phyloP scores from a whole-genome alignment of 2,113 vertebrate species.

The Orthonyx spaldingii region DNA sequence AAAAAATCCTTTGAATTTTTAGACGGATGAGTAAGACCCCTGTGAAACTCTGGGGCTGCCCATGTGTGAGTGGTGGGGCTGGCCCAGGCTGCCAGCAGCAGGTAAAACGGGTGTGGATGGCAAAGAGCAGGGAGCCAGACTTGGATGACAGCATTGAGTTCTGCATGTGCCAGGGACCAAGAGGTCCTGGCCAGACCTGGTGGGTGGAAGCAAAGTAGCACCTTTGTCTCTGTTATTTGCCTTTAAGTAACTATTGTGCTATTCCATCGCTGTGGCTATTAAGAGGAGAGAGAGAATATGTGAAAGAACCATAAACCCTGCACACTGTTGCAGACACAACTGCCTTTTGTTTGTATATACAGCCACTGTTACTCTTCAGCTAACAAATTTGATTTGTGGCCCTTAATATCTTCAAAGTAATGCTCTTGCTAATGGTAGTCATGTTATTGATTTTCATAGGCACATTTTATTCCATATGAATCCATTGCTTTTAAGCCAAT shows the following conservation, averaged over 20 bases:
- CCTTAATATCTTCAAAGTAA: slow-evolving; percentile 63
- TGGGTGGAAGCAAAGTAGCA: background rate
- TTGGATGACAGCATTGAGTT: accelerated
- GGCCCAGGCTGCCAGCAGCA: background rate
- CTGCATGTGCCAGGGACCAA: accelerated
- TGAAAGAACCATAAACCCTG: background rate
- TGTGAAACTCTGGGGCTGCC: background rate
- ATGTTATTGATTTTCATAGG: slow-evolving; percentile 72
- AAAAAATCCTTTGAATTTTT: background rate
- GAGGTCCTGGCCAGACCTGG: background rate
- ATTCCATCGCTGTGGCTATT: background rate
- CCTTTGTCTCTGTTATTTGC: background rate
- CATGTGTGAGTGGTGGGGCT: background rate
- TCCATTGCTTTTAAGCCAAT: slow-evolving; percentile 46
- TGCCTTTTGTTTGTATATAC: slow-evolving; percentile 13
- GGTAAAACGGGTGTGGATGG: background rate
- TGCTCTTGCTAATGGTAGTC: slow-evolving; percentile 64
- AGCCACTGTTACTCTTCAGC: slow-evolving; percentile 19
- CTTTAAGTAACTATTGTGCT: background rate
- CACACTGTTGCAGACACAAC: background rate
- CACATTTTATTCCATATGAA: slow-evolving; percentile 49
- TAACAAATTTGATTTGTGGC: slow-evolving; percentile 59
- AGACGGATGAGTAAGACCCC: background rate
- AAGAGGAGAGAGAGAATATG: background rate
- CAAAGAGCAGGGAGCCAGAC: background rate